Conservation (phyloP, 2,888 invertebrate species). For the Hypomecis punctinalis region DNA sequence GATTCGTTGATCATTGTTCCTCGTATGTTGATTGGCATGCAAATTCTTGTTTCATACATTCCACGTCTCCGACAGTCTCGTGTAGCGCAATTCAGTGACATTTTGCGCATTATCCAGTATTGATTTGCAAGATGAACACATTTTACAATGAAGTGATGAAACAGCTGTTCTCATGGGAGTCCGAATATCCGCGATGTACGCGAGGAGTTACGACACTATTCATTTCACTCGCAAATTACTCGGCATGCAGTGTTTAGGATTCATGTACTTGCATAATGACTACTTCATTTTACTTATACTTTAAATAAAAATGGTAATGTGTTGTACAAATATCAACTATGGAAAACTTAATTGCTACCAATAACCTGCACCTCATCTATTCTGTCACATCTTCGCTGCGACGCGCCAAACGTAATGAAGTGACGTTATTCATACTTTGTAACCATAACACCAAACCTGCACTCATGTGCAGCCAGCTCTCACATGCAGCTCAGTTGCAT, state of each 20-base stretch:
- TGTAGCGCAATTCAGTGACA: constrained; percentile 78
- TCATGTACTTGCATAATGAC: constrained; percentile 27
- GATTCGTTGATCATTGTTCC: constrained; percentile 69
- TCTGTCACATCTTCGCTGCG: too few species aligned
- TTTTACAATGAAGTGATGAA: constrained; percentile 74
- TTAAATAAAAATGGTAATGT: neutral
- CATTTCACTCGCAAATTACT: constrained; percentile 36
- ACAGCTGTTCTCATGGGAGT: constrained; percentile 72
- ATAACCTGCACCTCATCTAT: too few species aligned
- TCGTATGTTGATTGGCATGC: constrained; percentile 67
- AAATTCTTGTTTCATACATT: constrained; percentile 63
- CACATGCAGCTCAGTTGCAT: too few species aligned
- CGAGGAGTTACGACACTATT: constrained; percentile 55
- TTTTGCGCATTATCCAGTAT: constrained; percentile 83
- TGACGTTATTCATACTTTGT: too few species aligned
- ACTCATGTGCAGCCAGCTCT: too few species aligned
- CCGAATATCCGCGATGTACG: constrained; percentile 47
- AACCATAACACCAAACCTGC: too few species aligned
- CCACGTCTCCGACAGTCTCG: constrained; percentile 57
- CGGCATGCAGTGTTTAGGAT: constrained; percentile 17
- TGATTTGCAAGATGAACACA: constrained; percentile 78
- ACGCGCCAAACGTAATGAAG: too few species aligned
- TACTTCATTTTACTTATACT: neutral
- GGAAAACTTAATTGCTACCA: neutral
- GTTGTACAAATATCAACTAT: neutral